Base-by-base conservation (phyloP, 2,797 vertebrate genomes). In the Margarornis squamiger region DNA sequence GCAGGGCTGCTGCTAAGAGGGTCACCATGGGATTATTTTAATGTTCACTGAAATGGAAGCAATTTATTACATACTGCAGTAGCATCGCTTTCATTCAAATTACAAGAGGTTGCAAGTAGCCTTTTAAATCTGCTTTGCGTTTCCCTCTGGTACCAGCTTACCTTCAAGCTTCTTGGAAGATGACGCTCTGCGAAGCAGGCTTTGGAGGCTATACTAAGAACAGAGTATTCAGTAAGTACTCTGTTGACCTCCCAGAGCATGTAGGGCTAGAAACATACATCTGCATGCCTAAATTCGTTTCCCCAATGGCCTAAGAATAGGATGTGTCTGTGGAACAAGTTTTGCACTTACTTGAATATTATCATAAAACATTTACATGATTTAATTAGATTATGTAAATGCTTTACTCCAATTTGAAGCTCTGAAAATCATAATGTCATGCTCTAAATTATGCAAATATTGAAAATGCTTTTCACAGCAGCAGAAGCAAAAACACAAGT, bases 331-430 rank as follows among this genome's bases (percentile, higher is more conserved):
- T 3, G 2, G 80, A 94, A 92, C 73, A 90, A 92, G 88, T 93
- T 96, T 90, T 48, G 30, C 93, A 74, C 92, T 92, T 76, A 88
- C 71, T 93, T 86, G 76, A 95, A 75, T 94, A 94, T 95, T 90
- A 79, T 61, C 86, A 94, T 93, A 89, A 97, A 95, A 93, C 90
- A 93, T 90, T 86, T 93, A 94, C 92, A 90, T 96, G 48, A 94
- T 84, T 95, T 96, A 96, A 97, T 91, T 93, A 83, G 92, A 92
- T 90, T 96, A 96, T 89, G 92, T 89, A 96, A 95, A 96, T 96
- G 78, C 65, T 86, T 93, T 77, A 79, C 81, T 95, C 70, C 21
- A 66, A 21, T 96, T 59, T 88, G 68, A 96, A 93, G 86, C 90
- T 94, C 67, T 85, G 86, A 93, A 91, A 95, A 94, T 72, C 75